Conservation (phyloP, 2,888 invertebrate genomes). For the Acanthoscelides obtectus region DNA sequence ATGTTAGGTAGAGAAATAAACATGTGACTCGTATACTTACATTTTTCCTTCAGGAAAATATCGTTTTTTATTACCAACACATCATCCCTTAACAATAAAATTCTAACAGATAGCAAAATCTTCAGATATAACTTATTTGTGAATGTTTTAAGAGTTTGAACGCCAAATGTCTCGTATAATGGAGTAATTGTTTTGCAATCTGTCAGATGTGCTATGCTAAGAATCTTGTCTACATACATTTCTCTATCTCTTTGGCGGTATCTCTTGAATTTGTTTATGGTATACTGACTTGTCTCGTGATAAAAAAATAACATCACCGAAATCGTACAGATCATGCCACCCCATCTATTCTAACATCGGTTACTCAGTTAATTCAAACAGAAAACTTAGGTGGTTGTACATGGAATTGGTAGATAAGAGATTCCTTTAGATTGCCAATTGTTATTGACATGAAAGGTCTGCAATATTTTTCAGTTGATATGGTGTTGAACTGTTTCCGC, state of each 20-base stretch:
- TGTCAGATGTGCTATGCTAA: too few relatives aligned
- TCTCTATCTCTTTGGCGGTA: background rate
- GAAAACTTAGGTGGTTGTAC: background rate
- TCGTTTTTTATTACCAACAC: background rate
- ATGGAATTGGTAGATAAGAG: background rate
- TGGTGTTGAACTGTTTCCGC: too few relatives aligned
- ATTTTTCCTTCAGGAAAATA: background rate
- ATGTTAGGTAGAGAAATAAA: background rate
- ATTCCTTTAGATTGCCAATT: too few relatives aligned
- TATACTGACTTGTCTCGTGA: background rate
- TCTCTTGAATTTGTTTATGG: background rate
- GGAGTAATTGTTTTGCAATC: too few relatives aligned
- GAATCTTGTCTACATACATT: too few relatives aligned
- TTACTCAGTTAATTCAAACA: background rate
- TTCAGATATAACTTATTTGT: too few relatives aligned
- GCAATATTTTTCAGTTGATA: too few relatives aligned
- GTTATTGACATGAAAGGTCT: too few relatives aligned
- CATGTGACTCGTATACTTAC: background rate
- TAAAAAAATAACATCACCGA: background rate
- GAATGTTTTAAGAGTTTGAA: too few relatives aligned
- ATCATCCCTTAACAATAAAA: background rate
- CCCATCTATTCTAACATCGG: background rate
- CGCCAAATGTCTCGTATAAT: too few relatives aligned
- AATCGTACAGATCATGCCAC: background rate
- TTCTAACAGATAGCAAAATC: too few relatives aligned